Conservation (phyloP, 1,140 invertebrate species). For the Rhizoglyphus robini region DNA sequence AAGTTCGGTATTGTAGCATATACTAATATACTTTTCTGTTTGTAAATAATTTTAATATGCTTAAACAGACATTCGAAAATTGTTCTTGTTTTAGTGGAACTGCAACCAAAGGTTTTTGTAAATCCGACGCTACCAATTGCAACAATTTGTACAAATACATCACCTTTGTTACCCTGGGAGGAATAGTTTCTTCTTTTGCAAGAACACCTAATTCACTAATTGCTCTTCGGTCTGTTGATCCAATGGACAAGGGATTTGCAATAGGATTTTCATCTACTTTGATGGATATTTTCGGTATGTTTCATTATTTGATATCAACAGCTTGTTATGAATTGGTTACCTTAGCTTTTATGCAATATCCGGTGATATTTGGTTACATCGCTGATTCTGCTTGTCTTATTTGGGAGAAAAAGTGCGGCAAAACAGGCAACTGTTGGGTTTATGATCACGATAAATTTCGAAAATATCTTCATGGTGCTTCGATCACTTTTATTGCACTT, state of each 20-base stretch:
- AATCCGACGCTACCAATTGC: neutral
- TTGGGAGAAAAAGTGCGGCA: conserved; percentile 30
- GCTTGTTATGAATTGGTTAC: neutral
- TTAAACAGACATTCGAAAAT: neutral
- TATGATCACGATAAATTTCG: conserved; percentile 31
- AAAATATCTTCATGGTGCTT: conserved; percentile 24
- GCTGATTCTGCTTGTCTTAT: conserved; percentile 31
- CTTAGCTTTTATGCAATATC: conserved; percentile 32
- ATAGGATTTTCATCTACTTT: neutral
- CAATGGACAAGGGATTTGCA: conserved; percentile 29
- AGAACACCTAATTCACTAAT: neutral
- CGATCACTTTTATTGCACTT: conserved; percentile 22
- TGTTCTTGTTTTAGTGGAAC: neutral
- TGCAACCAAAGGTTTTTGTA: conserved; percentile 24
- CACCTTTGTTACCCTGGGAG: neutral
- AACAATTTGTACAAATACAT: neutral
- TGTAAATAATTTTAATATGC: neutral
- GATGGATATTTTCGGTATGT: conserved; percentile 5
- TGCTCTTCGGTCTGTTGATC: conserved; percentile 30
- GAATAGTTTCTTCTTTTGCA: neutral
- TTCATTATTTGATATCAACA: neutral
- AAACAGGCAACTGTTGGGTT: conserved; percentile 31
- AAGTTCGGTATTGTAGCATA: neutral
- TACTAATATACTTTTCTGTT: no score
- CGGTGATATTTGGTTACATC: conserved; percentile 31